phyloP scores from a whole-genome alignment of 1,140 invertebrate species.

The Bicyclus anynana region DNA sequence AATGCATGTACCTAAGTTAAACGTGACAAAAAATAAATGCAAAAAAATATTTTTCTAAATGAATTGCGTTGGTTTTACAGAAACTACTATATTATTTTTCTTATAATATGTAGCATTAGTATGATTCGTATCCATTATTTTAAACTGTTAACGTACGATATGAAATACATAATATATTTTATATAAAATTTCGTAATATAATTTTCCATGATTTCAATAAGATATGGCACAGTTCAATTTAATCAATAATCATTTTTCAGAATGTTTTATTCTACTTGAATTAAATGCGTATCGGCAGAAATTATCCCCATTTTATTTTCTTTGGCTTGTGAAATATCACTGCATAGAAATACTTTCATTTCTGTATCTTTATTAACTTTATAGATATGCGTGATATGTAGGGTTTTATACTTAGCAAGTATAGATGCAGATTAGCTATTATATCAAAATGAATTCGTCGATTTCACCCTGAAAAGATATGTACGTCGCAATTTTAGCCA shows the following conservation, averaged over 20 bases:
- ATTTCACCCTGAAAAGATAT: constrained; percentile 68
- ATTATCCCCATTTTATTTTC: constrained; percentile 57
- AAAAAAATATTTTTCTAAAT: constrained; percentile 22
- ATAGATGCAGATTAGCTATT: constrained; percentile 34
- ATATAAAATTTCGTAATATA: not conserved
- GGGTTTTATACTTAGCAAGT: constrained; percentile 32
- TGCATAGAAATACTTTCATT: constrained; percentile 57
- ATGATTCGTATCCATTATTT: constrained; percentile 6
- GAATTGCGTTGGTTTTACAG: constrained; percentile 30
- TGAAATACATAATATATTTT: constrained; percentile 2
- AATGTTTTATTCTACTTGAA: constrained; percentile 49
- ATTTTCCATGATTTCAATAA: constrained; percentile 20
- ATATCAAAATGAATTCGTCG: constrained; percentile 40
- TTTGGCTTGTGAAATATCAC: constrained; percentile 75
- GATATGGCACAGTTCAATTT: constrained; percentile 61
- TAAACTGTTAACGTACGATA: not conserved
- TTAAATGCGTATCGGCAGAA: constrained; percentile 57
- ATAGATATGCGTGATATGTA: constrained; percentile 67
- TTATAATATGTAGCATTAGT: constrained; percentile 14
- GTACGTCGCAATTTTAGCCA: constrained; percentile 43
- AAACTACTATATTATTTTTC: not conserved
- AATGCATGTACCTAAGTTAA: constrained; percentile 30
- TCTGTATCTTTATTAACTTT: constrained; percentile 35
- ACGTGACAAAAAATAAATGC: constrained; percentile 51
- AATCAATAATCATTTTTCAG: constrained; percentile 37